Base-by-base conservation (phyloP, 2,113 vertebrate genomes). In the Neomonachus schauinslandi region DNA sequence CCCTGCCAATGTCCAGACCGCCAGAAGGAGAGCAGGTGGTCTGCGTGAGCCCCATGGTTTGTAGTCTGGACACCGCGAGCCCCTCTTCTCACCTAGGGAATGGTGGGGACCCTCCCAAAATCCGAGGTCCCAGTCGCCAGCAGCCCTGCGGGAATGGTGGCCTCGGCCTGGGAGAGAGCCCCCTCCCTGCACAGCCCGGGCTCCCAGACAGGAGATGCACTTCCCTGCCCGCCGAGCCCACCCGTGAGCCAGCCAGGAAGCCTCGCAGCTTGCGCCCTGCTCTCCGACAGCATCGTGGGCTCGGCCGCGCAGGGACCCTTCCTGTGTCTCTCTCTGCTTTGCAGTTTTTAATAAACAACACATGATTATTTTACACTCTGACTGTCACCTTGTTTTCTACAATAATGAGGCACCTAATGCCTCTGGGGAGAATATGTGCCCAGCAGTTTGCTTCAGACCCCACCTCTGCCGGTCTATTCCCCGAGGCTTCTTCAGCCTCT, bases 201-300 rank as follows among this genome's bases (percentile, higher is more conserved):
- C 7, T 36, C 74, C 89, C 33, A 67, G 59, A 36, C 1, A 2
- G 19, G 42, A 65, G 42, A 21, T 2, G 1, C 8, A 11, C 31
- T 63, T 63, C 31, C 0, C 59, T 24, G n/a, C n/a, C 7, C 3
- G 2, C 59, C 16, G 19, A 21, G 46, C 46, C 74, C 22, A 7
- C n/a, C 26, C 5, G 10, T 18, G 6, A 21, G 59, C 12, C 8
- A 0, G 8, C 19, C 46, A 91, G 16, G 46, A 42, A 42, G 77
- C 6, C 55, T 4, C 53, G 5, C 16, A 0, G 46, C 13, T 4
- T 4, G 24, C 24, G 24, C 4, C 36, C 86, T 4, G 2, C 21
- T 33, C 0, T 26, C 26, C 5, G 7, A 59, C 11, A 10, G 36
- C 36, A 31, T 21, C 10, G 0, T 4, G 2, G 0, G 71, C 36